Percentiles rank a stretch among this genome's conserved stretches.
Evolutionary conservation across 2,888 invertebrate species (phyloP).

Genomic region (Cephalotes varians): DNA sequence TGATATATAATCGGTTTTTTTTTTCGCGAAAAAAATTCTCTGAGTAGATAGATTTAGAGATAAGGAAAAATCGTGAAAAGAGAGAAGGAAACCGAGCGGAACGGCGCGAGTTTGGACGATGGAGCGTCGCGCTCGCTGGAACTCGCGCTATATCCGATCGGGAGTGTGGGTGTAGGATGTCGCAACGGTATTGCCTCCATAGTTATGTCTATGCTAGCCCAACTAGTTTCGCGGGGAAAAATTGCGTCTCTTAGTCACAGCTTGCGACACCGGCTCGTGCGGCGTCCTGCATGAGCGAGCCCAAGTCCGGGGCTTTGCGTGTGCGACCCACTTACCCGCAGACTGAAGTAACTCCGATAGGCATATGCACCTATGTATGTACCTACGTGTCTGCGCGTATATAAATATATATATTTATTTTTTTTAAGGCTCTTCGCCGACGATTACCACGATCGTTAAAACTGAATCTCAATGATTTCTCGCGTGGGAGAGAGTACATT

Average conservation of each 20-base stretch:
- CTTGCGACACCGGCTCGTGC: slow-evolving; percentile 81
- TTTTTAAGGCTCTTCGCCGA: background rate
- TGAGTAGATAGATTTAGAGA: background rate
- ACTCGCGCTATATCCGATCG: slow-evolving; percentile 78
- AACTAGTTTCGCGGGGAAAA: slow-evolving; percentile 83
- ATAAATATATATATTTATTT: background rate
- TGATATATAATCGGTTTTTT: background rate
- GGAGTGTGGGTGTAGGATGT: slow-evolving; percentile 83
- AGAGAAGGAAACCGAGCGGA: background rate
- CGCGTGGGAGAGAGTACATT: background rate
- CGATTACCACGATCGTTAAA: background rate
- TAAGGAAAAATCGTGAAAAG: background rate
- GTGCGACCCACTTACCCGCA: slow-evolving; percentile 80
- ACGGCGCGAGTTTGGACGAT: slow-evolving; percentile 21
- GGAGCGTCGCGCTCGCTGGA: slow-evolving; percentile 51
- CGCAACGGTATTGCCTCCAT: slow-evolving; percentile 81
- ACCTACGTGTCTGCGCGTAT: background rate
- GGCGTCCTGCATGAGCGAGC: slow-evolving; percentile 83
- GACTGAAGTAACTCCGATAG: slow-evolving; percentile 53
- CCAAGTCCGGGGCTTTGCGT: slow-evolving; percentile 80
- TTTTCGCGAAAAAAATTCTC: background rate
- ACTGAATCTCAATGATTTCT: background rate
- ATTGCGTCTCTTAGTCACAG: slow-evolving; percentile 84
- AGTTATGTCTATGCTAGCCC: slow-evolving; percentile 78
- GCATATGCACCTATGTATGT: slow-evolving; percentile 31